Base-by-base conservation (phyloP, 2,113 vertebrate genomes). In the Scomber japonicus region DNA sequence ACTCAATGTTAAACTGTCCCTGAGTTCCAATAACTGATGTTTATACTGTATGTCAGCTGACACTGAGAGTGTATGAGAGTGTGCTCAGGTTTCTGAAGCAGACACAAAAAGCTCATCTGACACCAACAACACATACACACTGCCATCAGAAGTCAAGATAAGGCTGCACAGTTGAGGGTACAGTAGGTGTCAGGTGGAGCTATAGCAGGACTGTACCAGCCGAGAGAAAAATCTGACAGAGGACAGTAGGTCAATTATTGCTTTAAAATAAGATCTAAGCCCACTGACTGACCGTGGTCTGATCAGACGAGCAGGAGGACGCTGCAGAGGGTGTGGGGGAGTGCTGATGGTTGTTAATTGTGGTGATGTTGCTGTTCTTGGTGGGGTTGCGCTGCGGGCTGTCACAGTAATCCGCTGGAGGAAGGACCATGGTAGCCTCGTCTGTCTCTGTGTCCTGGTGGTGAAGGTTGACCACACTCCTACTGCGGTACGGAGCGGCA, bases 381-480 rank as follows among this genome's bases (percentile, higher is more conserved):
- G 75, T 1, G 24, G 45, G 1, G 68, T 15, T 71, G 49, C 44
- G 85, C 51, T 82, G 88, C 2, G 74, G 13, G 24, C 83, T 53
- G 57, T 95, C 89, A 19, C 89, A 50, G 82, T 99, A 99, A 88
- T 99, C 98, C 0, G 97, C 95, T 0, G 97, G 96, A 0, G 98
- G 98, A 27, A 99, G 96, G 60, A 95, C 90, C 71, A 97, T 95
- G 0, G 88, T 93, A 1, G 94, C 93, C 69, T 95, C 96, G 54
- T 95, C 91, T 0, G 93, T 93, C 66, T 95, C 93, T 0, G 87
- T 78, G 81, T 95, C 96, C 72, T 96, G 97, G 67, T 98, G 97
- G 30, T 95, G 88, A 16, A 99, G 93, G 84, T 99, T 96, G 75
- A 96, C 95, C 3, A 98, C 96, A 16, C 98, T 99, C 1, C 96